Evolutionary conservation across 2,888 invertebrate species (phyloP).

Genomic region (Polydrusus tereticollis): DNA sequence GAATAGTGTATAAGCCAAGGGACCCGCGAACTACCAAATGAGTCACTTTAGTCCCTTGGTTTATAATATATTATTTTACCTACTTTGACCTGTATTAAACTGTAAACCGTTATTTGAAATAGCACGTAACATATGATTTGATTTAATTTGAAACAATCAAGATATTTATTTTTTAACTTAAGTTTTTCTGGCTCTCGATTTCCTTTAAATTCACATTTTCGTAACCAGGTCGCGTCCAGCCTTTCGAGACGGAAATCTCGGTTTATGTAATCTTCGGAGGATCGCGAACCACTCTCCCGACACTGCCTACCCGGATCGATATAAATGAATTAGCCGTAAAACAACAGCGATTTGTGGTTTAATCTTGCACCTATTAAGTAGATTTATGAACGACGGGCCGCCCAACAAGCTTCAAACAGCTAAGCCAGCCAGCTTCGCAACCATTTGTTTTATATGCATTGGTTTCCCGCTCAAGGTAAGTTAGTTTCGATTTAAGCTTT

Average conservation of each 20-base stretch:
- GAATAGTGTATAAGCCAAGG: too few species aligned
- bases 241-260: constrained; percentile 13
- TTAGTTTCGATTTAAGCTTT: background rate
- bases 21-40: too few species aligned
- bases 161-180: too few species aligned
- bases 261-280: constrained; percentile 27
- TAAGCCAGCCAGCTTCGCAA: background rate
- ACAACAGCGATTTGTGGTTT: constrained; percentile 68
- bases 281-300: constrained; percentile 49
- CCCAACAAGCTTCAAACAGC: constrained; percentile 53
- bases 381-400: constrained; percentile 64
- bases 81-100: too few species aligned
- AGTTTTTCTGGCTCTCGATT: background rate
- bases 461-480: background rate
- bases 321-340: constrained; percentile 68
- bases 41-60: too few species aligned
- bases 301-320: constrained; percentile 61
- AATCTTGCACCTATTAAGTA: constrained; percentile 67
- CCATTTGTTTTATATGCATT: background rate
- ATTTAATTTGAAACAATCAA: too few species aligned
- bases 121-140: too few species aligned
- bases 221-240: constrained; percentile 6
- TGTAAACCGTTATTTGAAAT: too few species aligned
- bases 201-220: background rate
- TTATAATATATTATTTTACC: too few species aligned